Evolutionary conservation across 2,113 vertebrate genomes (phyloP), one percentile per base, ranked within the genome.

Genomic region (Cinclus cinclus): DNA sequence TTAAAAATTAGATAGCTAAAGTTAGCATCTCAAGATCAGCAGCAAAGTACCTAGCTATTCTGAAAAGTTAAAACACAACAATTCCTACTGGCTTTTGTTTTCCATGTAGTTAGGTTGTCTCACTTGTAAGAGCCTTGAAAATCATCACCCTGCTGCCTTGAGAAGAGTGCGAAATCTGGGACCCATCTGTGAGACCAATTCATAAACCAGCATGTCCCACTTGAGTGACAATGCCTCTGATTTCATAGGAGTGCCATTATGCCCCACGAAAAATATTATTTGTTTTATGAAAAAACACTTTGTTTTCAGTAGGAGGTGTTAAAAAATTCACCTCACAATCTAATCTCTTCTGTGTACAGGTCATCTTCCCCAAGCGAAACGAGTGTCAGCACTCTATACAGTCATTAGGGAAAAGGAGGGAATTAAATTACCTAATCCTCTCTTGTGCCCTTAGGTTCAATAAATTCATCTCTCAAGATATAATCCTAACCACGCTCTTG

Each of bases 351-450:
- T 89, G 28, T 4, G 9, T 33, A 41, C 53, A 76, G 65, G 65
- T 82, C 69, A 68, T 89, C 71, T 65, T 90, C 46, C 62, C 21
- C 77, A 65, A 67, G 80, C 44, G 56, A 87, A 94, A 63, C 35
- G 63, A 80, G 69, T 79, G 81, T 92, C 94, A 95, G 87, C 91
- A 87, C 18, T 94, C 56, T 75, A 22, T 31, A 44, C 15, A 42
- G 83, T 83, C 83, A 63, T 81, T 82, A 95, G n/a, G 44, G n/a
- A 79, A 90, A 90, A 24, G 39, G 30, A 87, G 44, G 60, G 89
- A 77, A 95, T 94, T 95, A 92, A 93, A 90, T 55, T 71, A 74
- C 6, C 62, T 94, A 92, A 95, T 95, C 81, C 87, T 92, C 69
- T 94, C 91, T 42, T 46, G 23, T 92, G 81, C 65, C 46, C 49